These are phyloP conservation scores for Zygogramma bicolorata DNA, from an alignment of 2,888 invertebrate genomes.

Conservation along the genomic window DNA sequence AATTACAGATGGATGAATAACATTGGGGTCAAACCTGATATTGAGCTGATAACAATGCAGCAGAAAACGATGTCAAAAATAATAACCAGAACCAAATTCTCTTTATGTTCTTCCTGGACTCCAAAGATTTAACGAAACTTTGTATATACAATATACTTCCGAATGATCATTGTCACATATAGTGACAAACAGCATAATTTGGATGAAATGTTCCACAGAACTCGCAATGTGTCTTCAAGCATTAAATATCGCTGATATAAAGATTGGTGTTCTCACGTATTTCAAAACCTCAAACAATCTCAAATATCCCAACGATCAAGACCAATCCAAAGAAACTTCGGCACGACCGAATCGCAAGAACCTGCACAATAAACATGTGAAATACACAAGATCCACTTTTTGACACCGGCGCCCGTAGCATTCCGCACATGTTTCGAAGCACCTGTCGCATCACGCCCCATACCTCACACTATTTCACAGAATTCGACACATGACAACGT, in stretches of 20 bases:
- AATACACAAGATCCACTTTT: conserved; percentile 27
- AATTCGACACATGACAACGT: conserved; percentile 14
- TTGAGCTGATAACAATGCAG: no score
- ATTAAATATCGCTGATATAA: neutral
- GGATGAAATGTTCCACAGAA: neutral
- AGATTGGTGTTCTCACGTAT: neutral
- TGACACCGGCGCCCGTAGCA: conserved; percentile 22
- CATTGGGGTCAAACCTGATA: no score
- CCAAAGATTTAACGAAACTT: no score
- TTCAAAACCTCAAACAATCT: neutral
- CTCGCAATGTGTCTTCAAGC: no score
- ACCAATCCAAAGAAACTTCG: conserved; percentile 2
- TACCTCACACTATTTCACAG: conserved; percentile 16
- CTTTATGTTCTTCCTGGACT: no score
- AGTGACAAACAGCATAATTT: neutral
- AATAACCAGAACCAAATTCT: no score
- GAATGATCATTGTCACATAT: no score
- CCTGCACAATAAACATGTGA: conserved; percentile 21
- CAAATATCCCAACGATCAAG: conserved; percentile 2
- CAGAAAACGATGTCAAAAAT: no score
- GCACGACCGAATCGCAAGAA: conserved; percentile 26
- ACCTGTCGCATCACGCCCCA: conserved; percentile 43
- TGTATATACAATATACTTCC: no score
- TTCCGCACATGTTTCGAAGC: conserved; percentile 41
- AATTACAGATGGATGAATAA: no score